These are phyloP conservation scores for Sapayoa aenigma DNA, from an alignment of 2,113 vertebrate genomes.

Conservation along the genomic window DNA sequence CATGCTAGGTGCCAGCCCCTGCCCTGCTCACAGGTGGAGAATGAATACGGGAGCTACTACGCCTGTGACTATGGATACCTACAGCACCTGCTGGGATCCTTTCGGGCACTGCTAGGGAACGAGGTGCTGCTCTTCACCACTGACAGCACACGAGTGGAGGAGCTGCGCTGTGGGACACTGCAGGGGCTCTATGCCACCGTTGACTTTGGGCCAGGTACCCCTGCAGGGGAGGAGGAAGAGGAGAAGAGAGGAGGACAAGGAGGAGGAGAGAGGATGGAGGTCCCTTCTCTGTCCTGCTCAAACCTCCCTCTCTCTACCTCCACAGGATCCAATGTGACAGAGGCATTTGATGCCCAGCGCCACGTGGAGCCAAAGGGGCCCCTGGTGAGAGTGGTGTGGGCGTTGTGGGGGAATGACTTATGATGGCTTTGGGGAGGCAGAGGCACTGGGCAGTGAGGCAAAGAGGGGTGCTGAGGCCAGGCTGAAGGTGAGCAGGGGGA, in stretches of 20 bases:
- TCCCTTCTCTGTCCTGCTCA: not conserved
- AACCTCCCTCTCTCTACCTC: not conserved
- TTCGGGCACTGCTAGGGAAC: constrained; percentile 80
- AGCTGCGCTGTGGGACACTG: constrained; percentile 87
- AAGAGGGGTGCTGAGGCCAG: not conserved
- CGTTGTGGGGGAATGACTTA: rapidly evolving
- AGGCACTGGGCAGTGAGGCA: rapidly evolving
- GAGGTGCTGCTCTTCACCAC: constrained; percentile 92
- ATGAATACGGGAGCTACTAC: constrained; percentile 93
- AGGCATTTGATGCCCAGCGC: constrained; percentile 83
- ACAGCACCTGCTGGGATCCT: constrained; percentile 79
- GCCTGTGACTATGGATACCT: constrained; percentile 90
- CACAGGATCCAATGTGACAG: constrained; percentile 82
- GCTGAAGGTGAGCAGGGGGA: not conserved
- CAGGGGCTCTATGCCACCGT: constrained; percentile 87
- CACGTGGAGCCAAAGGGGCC: constrained; percentile 85
- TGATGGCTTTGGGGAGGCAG: not conserved
- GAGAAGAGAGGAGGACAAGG: not conserved
- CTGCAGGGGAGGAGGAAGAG: not conserved
- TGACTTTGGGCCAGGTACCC: constrained; percentile 91
- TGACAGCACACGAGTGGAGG: constrained; percentile 74
- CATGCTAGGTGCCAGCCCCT: not conserved
- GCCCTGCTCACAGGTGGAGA: constrained; percentile 82
- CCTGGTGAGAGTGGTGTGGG: constrained; percentile 77
- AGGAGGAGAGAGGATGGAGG: not conserved